Conservation (phyloP, 2,888 invertebrate genomes). For the Noctuana brunneofusca region DNA sequence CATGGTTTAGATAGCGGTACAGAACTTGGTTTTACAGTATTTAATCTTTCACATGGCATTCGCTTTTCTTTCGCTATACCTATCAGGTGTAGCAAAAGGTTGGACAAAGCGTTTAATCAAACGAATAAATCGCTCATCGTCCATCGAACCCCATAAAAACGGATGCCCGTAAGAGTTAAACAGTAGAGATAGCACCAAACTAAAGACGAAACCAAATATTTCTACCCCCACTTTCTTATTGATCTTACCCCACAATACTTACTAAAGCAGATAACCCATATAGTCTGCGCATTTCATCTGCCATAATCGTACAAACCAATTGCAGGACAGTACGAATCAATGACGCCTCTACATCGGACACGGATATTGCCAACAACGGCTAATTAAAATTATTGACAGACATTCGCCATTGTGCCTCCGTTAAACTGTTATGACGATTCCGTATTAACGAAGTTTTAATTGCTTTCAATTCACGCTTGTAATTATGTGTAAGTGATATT, state of each 20-base stretch:
- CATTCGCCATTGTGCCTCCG: slow-evolving; percentile 6
- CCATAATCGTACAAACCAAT: slow-evolving; percentile 13
- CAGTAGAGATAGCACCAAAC: too few species aligned
- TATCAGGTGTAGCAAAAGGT: too few species aligned
- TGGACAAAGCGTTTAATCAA: too few species aligned
- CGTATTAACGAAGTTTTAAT: slow-evolving; percentile 22
- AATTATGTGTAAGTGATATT: not conserved
- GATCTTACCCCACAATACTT: not conserved
- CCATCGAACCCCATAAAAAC: too few species aligned
- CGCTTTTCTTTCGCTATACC: not conserved
- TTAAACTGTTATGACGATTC: slow-evolving; percentile 20
- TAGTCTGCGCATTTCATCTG: not conserved
- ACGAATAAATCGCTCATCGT: too few species aligned
- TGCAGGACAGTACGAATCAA: slow-evolving; percentile 21
- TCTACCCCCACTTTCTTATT: too few species aligned
- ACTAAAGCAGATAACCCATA: not conserved
- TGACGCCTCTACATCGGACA: slow-evolving; percentile 1
- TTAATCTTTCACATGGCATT: not conserved
- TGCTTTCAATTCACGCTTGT: slow-evolving; percentile 1
- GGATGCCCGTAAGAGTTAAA: too few species aligned
- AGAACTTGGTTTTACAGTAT: not conserved
- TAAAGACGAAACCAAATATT: too few species aligned
- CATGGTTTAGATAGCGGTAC: not conserved
- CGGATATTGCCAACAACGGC: slow-evolving; percentile 8
- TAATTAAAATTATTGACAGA: slow-evolving; percentile 28